These are phyloP conservation scores for Craseonycteris thonglongyai DNA, from an alignment of 2,113 vertebrate genomes.

Conservation along the genomic window DNA sequence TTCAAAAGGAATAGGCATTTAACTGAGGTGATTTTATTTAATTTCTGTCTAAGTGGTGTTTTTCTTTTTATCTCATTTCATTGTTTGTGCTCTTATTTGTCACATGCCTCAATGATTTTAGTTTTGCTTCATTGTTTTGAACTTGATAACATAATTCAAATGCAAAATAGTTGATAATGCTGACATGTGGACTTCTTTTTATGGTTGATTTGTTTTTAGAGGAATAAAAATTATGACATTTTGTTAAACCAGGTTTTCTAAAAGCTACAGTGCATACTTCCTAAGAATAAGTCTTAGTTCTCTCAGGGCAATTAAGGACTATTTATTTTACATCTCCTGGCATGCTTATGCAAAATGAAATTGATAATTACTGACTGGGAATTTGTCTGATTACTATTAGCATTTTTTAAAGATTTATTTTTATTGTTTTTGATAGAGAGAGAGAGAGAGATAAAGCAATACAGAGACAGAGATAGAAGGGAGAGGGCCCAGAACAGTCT, in stretches of 20 bases:
- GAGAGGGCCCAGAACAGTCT: too few species aligned
- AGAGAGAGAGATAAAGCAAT: too few species aligned
- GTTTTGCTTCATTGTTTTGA: conserved; percentile 63
- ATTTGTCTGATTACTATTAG: neutral
- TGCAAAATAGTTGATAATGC: conserved; percentile 51
- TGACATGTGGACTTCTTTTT: conserved; percentile 64
- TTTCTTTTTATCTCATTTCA: conserved; percentile 55
- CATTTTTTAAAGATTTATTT: too few species aligned
- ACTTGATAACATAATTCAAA: conserved; percentile 71
- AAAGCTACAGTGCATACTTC: conserved; percentile 15
- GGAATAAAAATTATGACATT: conserved; percentile 42
- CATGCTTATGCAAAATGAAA: conserved; percentile 3
- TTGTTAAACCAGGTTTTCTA: conserved; percentile 63
- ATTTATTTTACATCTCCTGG: neutral
- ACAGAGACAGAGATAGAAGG: too few species aligned
- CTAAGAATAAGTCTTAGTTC: neutral
- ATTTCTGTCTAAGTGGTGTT: conserved; percentile 52
- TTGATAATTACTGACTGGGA: neutral
- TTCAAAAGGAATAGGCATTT: conserved; percentile 24
- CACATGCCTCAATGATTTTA: conserved; percentile 66
- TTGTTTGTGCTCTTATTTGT: conserved; percentile 68
- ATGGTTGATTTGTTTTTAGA: conserved; percentile 55
- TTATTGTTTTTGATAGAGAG: too few species aligned
- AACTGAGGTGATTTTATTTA: conserved; percentile 54
- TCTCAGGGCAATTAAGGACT: neutral